Base-by-base conservation (phyloP, 2,113 vertebrate genomes). In the Xerus inauris region DNA sequence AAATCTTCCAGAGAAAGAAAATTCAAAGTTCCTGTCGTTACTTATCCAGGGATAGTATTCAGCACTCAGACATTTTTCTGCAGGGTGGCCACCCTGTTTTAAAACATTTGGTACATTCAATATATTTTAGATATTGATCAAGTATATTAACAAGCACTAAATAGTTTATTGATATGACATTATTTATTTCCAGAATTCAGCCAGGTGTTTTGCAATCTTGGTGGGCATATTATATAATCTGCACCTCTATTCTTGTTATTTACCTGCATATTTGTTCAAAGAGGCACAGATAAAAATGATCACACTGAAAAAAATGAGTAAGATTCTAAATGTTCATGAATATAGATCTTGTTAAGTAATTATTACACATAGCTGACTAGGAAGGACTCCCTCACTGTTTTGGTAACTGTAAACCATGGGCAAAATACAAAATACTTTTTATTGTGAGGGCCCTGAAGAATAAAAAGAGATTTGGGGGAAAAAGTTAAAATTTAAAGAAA, bases 381-480 rank as follows among this genome's bases (percentile, higher is more conserved):
- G 79, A 75, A 73, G 71, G 32, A 28, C 42, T 30, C 11, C 65
- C 14, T 95, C 67, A 77, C 7, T 54, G n/a, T n/a, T 3, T 22
- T 69, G 67, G 35, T 38, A 93, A 54, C n/a, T 51, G 35, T 69
- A 69, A 95, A 75, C n/a, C 72, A 2, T 88, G 22, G 26, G 75
- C 11, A 62, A 87, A 94, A 77, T n/a, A 84, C 30, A 75, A 69
- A 88, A 92, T n/a, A n/a, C n/a, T n/a, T n/a, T n/a, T n/a, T n/a
- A n/a, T n/a, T n/a, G n/a, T 35, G 35, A 69, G 14, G 40, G 22
- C 28, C 47, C 35, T 81, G 65, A 8, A 95, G 83, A 75, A 1
- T 54, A 17, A 72, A n/a, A 30, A n/a, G 6, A 84, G 35, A n/a
- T 80, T 82, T 84, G 32, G 49, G 19, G 45, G 32, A 91, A 81